Evolutionary conservation across 2,888 invertebrate species (phyloP), one percentile per base, ranked within the genome.

Genomic region (Drosophila algonquin): DNA sequence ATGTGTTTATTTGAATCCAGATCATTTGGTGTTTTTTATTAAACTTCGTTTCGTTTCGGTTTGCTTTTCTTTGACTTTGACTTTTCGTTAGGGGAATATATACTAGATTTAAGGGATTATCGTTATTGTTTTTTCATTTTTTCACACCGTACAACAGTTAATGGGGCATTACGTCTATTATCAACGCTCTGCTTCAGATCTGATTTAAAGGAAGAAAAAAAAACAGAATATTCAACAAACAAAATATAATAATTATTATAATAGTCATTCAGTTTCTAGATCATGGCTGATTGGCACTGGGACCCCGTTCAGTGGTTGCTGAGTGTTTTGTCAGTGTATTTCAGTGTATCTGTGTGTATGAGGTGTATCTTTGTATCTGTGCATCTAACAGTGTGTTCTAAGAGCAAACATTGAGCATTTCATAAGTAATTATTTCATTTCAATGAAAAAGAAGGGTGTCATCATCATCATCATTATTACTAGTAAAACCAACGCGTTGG

Each of bases 21-120:
- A 87, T 83, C 83, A 87, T 83, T 87, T 87, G 83, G 84, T 83
- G 77, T 83, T 83, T 72, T 77, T 61, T 70, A 74, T 75, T 50
- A 81, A 81, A 76, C 79, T 82, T 85, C 79, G 79, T 77, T 74
- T 30, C 30, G 30, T 30, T 30, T 30, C 30, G 30, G 7, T 30
- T 30, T 8, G 30, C 30, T 30, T 30, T 30, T 2, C 7, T 30
- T 30, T 27, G 27, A 6, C 7, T 27, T 30, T 30, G 7, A 30
- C 30, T 30, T 76, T 54, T 59, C 77, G 80, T 75, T 86, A 69
- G 60, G 57, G 60, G 50, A 50, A 73, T 32, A 32, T 8, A 7
- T 73, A 57, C 78, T 70, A 21, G 21, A 67, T 70, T 75, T 79
- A 75, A 58, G 52, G 48, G 63, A 46, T 70, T 75, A 61, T 77